phyloP scores from a whole-genome alignment of 2,888 invertebrate species.

The Zygothrica quintamaculata region DNA sequence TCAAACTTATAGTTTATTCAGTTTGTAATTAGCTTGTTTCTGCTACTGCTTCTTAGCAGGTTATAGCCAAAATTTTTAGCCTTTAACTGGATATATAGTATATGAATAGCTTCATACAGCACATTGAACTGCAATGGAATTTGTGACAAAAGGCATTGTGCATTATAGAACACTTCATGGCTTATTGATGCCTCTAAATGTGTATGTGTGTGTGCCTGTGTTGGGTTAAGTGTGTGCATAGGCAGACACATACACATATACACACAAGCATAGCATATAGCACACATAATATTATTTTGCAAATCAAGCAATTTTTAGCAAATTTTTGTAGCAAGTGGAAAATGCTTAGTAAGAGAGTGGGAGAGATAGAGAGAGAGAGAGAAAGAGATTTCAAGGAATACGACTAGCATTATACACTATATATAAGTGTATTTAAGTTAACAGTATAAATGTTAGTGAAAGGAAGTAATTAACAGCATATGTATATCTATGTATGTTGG shows the following conservation, averaged over 20 bases:
- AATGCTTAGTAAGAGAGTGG: slow-evolving; percentile 14
- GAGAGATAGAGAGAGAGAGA: slow-evolving; percentile 12
- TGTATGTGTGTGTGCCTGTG: slow-evolving; percentile 9
- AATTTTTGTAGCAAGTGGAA: slow-evolving; percentile 36
- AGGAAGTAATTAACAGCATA: slow-evolving; percentile 26
- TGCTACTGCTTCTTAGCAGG: too few species aligned
- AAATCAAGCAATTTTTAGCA: slow-evolving; percentile 74
- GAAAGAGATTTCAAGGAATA: slow-evolving; percentile 3
- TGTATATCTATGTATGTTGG: slow-evolving; percentile 4
- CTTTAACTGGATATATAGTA: too few species aligned
- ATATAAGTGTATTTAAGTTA: too few species aligned
- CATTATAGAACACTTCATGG: slow-evolving; percentile 22
- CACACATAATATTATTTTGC: slow-evolving; percentile 64
- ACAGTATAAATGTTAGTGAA: too few species aligned
- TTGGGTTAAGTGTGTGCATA: slow-evolving; percentile 4
- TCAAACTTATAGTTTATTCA: slow-evolving; percentile 12
- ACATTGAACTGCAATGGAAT: neutral
- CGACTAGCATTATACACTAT: slow-evolving; percentile 24
- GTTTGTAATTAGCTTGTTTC: slow-evolving; percentile 22
- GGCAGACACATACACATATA: slow-evolving; percentile 15
- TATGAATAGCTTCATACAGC: too few species aligned
- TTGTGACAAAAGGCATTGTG: slow-evolving; percentile 28
- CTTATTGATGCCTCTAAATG: too few species aligned
- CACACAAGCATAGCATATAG: slow-evolving; percentile 2
- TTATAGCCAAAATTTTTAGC: neutral